These are phyloP conservation scores for Agrypnus murinus DNA, from an alignment of 2,888 invertebrate species.

Conservation along the genomic window DNA sequence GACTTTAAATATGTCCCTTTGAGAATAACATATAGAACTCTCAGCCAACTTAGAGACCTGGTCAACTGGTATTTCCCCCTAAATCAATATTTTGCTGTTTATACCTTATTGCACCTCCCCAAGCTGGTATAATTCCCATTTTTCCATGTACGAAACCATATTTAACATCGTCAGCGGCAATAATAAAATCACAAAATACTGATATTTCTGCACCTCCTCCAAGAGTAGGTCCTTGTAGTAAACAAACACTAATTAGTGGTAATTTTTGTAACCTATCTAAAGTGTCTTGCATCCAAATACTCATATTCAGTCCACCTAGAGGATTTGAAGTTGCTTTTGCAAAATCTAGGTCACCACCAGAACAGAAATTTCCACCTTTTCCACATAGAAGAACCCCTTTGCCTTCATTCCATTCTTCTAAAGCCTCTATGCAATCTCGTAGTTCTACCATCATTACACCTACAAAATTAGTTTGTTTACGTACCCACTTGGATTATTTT, in stretches of 20 bases:
- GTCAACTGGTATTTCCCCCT: background rate
- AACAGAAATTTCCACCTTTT: slow-evolving; percentile 63
- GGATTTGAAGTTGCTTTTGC: slow-evolving; percentile 58
- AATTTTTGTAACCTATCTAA: slow-evolving; percentile 60
- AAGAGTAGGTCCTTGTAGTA: slow-evolving; percentile 63
- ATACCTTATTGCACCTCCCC: slow-evolving; percentile 65
- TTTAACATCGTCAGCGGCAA: slow-evolving; percentile 62
- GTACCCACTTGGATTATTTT: no score
- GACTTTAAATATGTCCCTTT: no score
- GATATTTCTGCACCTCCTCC: slow-evolving; percentile 66
- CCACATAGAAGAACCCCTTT: slow-evolving; percentile 65
- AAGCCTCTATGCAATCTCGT: slow-evolving; percentile 58
- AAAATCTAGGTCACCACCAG: slow-evolving; percentile 66
- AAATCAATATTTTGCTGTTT: background rate
- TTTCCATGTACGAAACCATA: slow-evolving; percentile 65
- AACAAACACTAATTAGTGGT: slow-evolving; percentile 61
- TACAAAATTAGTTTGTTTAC: slow-evolving; percentile 47
- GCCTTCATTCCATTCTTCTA: slow-evolving; percentile 65
- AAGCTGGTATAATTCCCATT: slow-evolving; percentile 66
- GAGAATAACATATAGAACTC: no score
- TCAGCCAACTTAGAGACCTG: no score
- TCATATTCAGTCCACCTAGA: slow-evolving; percentile 62
- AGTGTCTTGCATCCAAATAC: slow-evolving; percentile 62
- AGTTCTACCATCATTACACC: slow-evolving; percentile 67
- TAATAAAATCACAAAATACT: slow-evolving; percentile 63